Evolutionary conservation across 1,140 invertebrate species (phyloP).

Genomic region (Achroia grisella): DNA sequence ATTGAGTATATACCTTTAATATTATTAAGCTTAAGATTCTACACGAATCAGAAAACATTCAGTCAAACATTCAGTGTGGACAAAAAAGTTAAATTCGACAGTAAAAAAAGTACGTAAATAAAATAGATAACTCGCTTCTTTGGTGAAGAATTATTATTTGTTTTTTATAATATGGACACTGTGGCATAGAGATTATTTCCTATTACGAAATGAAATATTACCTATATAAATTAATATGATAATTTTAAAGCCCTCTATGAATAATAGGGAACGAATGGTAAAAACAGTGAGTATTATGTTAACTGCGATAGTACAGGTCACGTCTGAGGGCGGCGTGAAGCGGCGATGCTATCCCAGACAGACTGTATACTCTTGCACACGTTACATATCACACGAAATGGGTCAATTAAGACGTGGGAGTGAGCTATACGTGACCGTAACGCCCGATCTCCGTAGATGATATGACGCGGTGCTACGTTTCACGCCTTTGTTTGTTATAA

Average conservation of each 20-base stretch:
- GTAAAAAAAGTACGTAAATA: no score
- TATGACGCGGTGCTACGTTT: slow-evolving; percentile 53
- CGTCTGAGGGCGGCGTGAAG: slow-evolving; percentile 21
- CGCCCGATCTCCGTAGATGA: slow-evolving; percentile 46
- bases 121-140: no score
- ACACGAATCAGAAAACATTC: no score
- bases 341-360: slow-evolving; percentile 61
- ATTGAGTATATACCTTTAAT: no score
- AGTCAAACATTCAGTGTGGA: no score
- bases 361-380: slow-evolving; percentile 30
- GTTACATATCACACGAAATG: slow-evolving; percentile 63
- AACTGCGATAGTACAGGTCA: slow-evolving; percentile 19
- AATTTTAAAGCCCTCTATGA: slow-evolving; percentile 31
- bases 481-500: slow-evolving; percentile 54
- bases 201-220: no score
- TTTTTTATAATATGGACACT: no score
- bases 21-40: no score
- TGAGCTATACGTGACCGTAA: slow-evolving; percentile 63
- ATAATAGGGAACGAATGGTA: slow-evolving; percentile 22
- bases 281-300: slow-evolving; percentile 22
- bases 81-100: no score
- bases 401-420: slow-evolving; percentile 72
- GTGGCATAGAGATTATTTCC: no score
- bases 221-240: no score
- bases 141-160: no score